Conservation (phyloP, 1,140 invertebrate genomes). For the Diorhabda elongata region DNA sequence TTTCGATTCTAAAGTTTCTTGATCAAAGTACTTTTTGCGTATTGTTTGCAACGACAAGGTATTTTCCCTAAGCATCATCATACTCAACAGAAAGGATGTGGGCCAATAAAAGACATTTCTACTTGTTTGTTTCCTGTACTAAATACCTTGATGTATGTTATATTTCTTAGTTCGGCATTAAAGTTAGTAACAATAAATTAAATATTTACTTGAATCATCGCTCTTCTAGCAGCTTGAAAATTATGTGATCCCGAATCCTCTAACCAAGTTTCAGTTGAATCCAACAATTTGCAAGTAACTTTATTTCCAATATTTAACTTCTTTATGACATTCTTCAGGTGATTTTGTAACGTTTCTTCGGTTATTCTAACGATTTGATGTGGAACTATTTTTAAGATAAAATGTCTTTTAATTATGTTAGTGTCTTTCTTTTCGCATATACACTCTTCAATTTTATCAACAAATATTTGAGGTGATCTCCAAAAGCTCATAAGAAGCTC, state of each 20-base stretch:
- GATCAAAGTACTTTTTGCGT: no score
- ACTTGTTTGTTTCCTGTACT: no score
- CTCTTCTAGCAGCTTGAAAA: conserved; percentile 42
- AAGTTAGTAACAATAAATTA: no score
- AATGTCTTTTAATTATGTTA: conserved; percentile 37
- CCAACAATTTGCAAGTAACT: conserved; percentile 34
- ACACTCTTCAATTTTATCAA: conserved; percentile 39
- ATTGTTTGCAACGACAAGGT: no score
- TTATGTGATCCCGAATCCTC: conserved; percentile 37
- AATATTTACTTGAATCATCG: conserved; percentile 39
- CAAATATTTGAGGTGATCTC: conserved; percentile 39
- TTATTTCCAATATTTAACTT: conserved; percentile 38
- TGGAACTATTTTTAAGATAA: conserved; percentile 45
- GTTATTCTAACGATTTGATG: conserved; percentile 37
- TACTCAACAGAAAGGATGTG: no score
- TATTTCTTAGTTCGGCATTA: no score
- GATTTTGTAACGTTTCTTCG: conserved; percentile 24
- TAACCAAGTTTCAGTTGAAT: conserved; percentile 38
- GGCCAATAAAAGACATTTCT: no score
- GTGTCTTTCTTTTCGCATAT: conserved; percentile 40
- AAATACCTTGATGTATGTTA: no score
- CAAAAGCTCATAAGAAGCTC: conserved; percentile 45
- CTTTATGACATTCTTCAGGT: conserved; percentile 36
- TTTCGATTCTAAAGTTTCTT: no score
- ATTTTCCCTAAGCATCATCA: no score